Percentiles rank a stretch among this genome's conserved stretches.
Evolutionary conservation across 2,113 vertebrate genomes (phyloP).

Genomic region (Dasyprocta punctata): DNA sequence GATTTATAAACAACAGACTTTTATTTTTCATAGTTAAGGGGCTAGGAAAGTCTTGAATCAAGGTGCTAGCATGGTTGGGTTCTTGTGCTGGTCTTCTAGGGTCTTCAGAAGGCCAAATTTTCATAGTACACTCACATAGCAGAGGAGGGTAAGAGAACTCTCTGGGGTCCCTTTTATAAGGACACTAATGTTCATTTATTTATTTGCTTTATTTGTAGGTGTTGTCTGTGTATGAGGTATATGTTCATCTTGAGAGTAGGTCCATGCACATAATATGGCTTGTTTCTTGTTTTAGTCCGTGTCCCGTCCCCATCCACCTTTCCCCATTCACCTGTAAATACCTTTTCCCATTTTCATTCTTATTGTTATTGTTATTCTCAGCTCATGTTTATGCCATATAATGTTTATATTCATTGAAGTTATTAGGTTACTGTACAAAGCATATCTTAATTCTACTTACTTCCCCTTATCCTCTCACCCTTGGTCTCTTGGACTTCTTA

Average conservation of each 20-base stretch:
- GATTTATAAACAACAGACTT: not conserved
- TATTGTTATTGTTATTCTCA: not conserved
- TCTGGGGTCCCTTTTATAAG: not conserved
- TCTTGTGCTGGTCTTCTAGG: too few species aligned
- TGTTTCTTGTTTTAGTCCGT: not conserved
- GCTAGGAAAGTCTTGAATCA: not conserved
- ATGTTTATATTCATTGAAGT: not conserved
- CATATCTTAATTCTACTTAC: not conserved
- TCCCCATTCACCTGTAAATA: not conserved
- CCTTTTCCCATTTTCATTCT: not conserved
- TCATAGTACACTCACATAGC: not conserved
- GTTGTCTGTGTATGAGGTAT: not conserved
- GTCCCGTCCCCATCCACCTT: not conserved
- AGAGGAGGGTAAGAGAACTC: not conserved
- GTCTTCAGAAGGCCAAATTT: not conserved
- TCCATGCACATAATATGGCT: not conserved
- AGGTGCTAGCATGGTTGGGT: not conserved
- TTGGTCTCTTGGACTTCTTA: not conserved
- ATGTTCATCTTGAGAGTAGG: not conserved
- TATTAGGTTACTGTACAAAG: not conserved
- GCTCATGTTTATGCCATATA: not conserved
- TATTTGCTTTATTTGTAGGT: not conserved
- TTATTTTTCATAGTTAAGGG: not conserved
- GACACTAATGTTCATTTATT: not conserved
- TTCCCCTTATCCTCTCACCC: not conserved